A percentile compares a stretch with the other conserved stretches of the same genome.
Evolutionary conservation across 1,140 invertebrate species (phyloP).

Genomic region (Centruroides sculpturatus): DNA sequence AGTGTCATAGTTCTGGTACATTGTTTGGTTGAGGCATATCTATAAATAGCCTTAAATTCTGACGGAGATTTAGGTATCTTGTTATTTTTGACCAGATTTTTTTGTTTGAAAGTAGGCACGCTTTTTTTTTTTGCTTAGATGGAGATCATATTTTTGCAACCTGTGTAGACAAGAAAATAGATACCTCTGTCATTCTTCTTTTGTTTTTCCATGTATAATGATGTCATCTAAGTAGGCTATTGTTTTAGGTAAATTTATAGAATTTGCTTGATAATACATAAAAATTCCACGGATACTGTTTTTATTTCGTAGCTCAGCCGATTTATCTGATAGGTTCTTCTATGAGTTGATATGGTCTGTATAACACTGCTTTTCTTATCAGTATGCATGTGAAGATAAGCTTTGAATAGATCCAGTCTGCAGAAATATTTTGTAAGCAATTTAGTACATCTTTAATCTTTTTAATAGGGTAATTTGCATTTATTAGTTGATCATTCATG

Average conservation of each 20-base stretch:
- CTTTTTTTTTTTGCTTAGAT: too few relatives aligned
- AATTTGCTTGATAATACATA: neutral
- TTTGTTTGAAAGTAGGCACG: too few relatives aligned
- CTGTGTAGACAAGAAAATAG: too few relatives aligned
- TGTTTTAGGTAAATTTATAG: neutral
- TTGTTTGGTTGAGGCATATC: conserved; percentile 20
- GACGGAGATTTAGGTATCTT: neutral
- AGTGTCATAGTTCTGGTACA: conserved; percentile 21
- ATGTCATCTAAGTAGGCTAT: too few relatives aligned
- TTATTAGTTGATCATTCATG: neutral
- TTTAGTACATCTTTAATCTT: conserved; percentile 1
- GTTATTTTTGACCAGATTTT: neutral
- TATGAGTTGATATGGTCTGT: conserved; percentile 1
- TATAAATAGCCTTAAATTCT: conserved; percentile 27
- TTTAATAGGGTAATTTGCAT: neutral
- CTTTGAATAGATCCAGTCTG: conserved; percentile 1
- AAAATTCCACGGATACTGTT: neutral
- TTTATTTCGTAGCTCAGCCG: neutral
- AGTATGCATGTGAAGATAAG: neutral
- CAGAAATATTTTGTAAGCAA: neutral
- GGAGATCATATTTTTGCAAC: too few relatives aligned
- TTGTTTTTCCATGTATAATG: too few relatives aligned
- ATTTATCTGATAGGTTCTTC: neutral
- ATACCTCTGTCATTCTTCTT: too few relatives aligned
- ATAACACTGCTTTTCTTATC: neutral